A percentile compares a stretch with the other conserved stretches of the same genome.
Evolutionary conservation across 2,797 vertebrate genomes (phyloP).

Genomic region (Molossus molossus): DNA sequence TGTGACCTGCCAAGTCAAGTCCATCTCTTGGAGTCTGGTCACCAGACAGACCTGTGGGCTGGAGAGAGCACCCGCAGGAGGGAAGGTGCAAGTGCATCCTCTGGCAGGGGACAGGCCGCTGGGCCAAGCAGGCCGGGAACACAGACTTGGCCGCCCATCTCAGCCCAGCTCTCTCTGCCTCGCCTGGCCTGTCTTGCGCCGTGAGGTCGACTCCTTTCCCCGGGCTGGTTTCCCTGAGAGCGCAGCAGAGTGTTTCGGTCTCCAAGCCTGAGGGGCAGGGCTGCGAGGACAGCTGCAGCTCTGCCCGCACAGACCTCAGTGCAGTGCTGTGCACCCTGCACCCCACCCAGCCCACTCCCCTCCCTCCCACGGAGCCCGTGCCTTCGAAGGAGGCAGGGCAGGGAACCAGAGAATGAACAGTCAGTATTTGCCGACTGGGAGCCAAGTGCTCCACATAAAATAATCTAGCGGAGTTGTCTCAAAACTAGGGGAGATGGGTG

Average conservation of each 20-base stretch:
- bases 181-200: not conserved
- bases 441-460: not conserved
- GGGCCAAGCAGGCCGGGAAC: not conserved
- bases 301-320: not conserved
- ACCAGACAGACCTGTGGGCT: slow-evolving; percentile 19
- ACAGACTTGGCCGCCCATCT: not conserved
- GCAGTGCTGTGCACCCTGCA: not conserved
- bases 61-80: not conserved
- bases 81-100: not conserved
- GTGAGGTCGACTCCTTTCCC: not conserved
- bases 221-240: not conserved
- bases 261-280: not conserved
- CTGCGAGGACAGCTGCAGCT: not conserved
- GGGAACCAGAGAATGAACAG: not conserved
- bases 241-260: not conserved
- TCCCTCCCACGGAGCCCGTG: not conserved
- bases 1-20: not conserved
- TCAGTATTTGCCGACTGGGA: not conserved
- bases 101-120: not conserved
- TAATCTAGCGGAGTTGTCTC: not conserved
- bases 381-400: not conserved
- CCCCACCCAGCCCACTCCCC: not conserved
- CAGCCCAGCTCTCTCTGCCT: not conserved
- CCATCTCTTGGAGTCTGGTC: not conserved
- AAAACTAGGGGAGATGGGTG: not conserved